These are phyloP conservation scores for Bubo scandiacus DNA, from an alignment of 2,113 vertebrate species.

Conservation along the genomic window DNA sequence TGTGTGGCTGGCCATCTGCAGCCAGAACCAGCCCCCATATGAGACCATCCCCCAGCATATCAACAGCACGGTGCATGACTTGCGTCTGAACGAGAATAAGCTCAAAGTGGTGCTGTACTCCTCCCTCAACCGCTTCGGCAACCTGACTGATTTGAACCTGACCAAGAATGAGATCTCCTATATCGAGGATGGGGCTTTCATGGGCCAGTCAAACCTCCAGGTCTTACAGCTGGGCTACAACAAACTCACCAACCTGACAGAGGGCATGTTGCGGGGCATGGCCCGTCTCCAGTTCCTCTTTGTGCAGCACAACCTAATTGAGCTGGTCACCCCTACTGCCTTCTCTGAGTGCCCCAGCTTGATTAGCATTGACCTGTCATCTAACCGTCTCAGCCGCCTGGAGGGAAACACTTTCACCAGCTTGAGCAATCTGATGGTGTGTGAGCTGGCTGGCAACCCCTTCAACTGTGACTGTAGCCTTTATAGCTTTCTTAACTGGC, in stretches of 20 bases:
- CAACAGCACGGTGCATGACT: slow-evolving; percentile 97
- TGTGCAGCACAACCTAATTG: slow-evolving; percentile 96
- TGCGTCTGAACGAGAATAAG: slow-evolving; percentile 97
- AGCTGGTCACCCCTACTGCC: slow-evolving; percentile 90
- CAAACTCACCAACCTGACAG: slow-evolving; percentile 93
- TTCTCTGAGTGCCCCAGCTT: slow-evolving; percentile 96
- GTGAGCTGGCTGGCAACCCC: slow-evolving; percentile 93
- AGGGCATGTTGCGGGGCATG: slow-evolving; percentile 94
- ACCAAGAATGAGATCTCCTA: slow-evolving; percentile 99
- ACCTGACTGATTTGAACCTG: slow-evolving; percentile 97
- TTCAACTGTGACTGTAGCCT: slow-evolving; percentile 97
- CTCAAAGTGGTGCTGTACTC: slow-evolving; percentile 93
- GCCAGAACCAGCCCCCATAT: slow-evolving; percentile 98
- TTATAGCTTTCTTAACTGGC: slow-evolving; percentile 91
- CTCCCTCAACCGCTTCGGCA: slow-evolving; percentile 95
- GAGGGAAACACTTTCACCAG: slow-evolving; percentile 89
- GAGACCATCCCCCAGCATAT: slow-evolving; percentile 98
- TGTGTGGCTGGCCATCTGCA: slow-evolving; percentile 98
- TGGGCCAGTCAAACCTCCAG: slow-evolving; percentile 93
- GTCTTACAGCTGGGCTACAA: slow-evolving; percentile 97
- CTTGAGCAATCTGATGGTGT: slow-evolving; percentile 88
- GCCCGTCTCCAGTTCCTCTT: slow-evolving; percentile 95
- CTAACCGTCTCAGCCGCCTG: slow-evolving; percentile 90
- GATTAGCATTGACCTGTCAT: slow-evolving; percentile 95
- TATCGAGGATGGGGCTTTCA: slow-evolving; percentile 96